phyloP scores from a whole-genome alignment of 2,797 vertebrate genomes.

The Myiotriccus ornatus region DNA sequence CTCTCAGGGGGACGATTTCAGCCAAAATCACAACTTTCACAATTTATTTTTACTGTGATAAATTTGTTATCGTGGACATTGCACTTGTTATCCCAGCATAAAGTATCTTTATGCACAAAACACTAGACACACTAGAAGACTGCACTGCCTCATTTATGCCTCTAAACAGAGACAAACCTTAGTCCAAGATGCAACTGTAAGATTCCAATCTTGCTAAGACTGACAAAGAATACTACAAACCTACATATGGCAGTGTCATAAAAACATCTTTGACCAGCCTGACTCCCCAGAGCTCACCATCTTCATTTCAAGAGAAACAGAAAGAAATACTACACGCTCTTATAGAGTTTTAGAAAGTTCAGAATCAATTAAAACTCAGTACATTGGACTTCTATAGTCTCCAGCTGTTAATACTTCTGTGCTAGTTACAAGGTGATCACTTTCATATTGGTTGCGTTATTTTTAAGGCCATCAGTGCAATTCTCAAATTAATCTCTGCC shows the following conservation, averaged over 20 bases:
- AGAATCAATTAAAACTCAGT: background rate
- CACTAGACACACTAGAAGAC: background rate
- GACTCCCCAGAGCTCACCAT: background rate
- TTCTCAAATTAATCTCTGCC: background rate
- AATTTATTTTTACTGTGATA: background rate
- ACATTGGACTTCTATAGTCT: background rate
- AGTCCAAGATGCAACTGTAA: background rate
- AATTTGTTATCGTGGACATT: background rate
- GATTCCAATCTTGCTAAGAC: background rate
- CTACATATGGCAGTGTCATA: background rate
- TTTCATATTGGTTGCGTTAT: background rate
- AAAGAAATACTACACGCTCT: background rate
- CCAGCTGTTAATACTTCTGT: background rate
- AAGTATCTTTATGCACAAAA: background rate
- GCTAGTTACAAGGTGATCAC: background rate
- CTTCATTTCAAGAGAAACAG: background rate
- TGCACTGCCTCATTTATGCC: background rate
- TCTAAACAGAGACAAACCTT: background rate
- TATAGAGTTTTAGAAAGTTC: background rate
- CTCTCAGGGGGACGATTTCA: background rate
- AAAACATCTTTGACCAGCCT: background rate
- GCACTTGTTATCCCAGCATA: background rate
- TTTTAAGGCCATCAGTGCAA: background rate
- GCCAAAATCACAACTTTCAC: background rate
- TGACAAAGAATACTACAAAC: background rate